Percentiles rank a stretch among this genome's conserved stretches.
Evolutionary conservation across 2,888 invertebrate genomes (phyloP).

Genomic region (Leptopilina drosophilae): DNA sequence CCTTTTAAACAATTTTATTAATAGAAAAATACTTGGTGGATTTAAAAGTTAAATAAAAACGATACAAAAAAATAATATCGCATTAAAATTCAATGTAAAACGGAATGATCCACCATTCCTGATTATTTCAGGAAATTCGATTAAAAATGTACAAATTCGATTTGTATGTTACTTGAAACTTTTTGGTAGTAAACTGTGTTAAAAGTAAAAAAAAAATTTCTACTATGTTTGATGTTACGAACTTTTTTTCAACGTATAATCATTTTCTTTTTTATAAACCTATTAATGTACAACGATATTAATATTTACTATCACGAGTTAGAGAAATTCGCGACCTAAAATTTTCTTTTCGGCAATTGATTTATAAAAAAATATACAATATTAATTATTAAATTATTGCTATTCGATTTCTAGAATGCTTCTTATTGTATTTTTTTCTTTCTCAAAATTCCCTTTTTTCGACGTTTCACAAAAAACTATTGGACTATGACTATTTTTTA

Average conservation of each 20-base stretch:
- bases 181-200: slow-evolving; percentile 12
- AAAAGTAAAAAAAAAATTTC: neutral
- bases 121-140: neutral
- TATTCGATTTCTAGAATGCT: slow-evolving; percentile 31
- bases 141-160: slow-evolving; percentile 24
- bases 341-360: slow-evolving; percentile 18
- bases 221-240: neutral
- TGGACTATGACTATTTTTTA: neutral
- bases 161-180: slow-evolving; percentile 1
- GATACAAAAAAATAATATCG: slow-evolving; percentile 2
- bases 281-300: slow-evolving; percentile 36
- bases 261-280: slow-evolving; percentile 22
- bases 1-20: neutral
- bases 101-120: slow-evolving; percentile 19
- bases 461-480: neutral
- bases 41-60: slow-evolving; percentile 5
- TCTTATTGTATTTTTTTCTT: neutral
- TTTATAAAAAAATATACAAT: slow-evolving; percentile 30
- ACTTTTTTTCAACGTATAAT: neutral
- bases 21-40: slow-evolving; percentile 18
- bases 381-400: slow-evolving; percentile 44
- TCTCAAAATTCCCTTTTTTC: neutral
- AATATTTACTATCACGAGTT: slow-evolving; percentile 30
- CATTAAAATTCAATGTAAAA: slow-evolving; percentile 6
- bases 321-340: slow-evolving; percentile 22